Evolutionary conservation across 2,797 vertebrate genomes (phyloP).

Genomic region (Fringilla coelebs): DNA sequence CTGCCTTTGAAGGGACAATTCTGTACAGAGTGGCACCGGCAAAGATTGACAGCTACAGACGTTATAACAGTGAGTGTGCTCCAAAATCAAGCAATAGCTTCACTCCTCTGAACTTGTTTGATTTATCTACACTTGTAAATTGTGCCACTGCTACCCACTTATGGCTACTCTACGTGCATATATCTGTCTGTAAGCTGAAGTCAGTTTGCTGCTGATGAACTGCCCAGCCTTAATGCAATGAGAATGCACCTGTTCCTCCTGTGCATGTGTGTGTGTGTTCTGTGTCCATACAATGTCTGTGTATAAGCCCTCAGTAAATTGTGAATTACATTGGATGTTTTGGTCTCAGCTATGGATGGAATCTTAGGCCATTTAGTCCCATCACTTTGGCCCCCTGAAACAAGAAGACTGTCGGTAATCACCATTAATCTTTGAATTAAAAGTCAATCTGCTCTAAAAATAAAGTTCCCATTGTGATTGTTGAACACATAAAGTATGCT

Average conservation of each 20-base stretch:
- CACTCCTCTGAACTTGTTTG: slow-evolving; percentile 63
- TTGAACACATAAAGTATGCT: not conserved
- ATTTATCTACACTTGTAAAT: slow-evolving; percentile 52
- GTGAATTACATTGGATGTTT: not conserved
- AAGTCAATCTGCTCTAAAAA: not conserved
- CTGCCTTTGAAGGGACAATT: slow-evolving; percentile 82
- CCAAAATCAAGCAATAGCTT: slow-evolving; percentile 65
- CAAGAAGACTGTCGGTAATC: not conserved
- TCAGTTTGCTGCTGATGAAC: slow-evolving; percentile 64
- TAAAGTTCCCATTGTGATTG: not conserved
- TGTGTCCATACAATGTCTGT: not conserved
- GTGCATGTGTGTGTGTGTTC: slow-evolving; percentile 41
- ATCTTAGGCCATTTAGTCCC: not conserved
- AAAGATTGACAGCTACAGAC: slow-evolving; percentile 83
- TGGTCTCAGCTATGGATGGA: not conserved
- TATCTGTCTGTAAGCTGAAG: slow-evolving; percentile 61
- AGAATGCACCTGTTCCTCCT: slow-evolving; percentile 5
- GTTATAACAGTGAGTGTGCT: slow-evolving; percentile 83
- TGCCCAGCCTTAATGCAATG: slow-evolving; percentile 45
- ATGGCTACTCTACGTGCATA: slow-evolving; percentile 48
- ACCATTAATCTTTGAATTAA: not conserved
- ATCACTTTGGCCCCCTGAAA: not conserved
- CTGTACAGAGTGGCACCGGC: slow-evolving; percentile 78
- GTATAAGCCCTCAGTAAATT: not conserved
- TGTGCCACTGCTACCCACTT: slow-evolving; percentile 56